Percentiles rank a stretch among this genome's conserved stretches.
These are phyloP conservation scores for Halictus ligatus DNA, from an alignment of 2,888 invertebrate species.

Conservation along the genomic window DNA sequence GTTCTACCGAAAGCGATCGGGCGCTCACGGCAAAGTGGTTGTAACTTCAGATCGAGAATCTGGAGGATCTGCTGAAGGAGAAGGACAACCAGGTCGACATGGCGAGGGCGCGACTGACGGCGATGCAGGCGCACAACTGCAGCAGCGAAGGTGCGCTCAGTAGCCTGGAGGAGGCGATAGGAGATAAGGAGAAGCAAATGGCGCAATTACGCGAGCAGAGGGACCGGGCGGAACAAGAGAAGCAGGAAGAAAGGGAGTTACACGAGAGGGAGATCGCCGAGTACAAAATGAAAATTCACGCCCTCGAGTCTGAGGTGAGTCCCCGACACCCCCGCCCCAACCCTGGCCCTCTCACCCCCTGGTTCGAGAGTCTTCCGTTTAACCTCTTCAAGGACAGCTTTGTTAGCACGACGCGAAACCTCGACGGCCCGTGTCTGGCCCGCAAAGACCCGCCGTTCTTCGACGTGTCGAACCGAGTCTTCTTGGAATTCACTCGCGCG, in stretches of 20 bases:
- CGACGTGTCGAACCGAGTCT: not conserved
- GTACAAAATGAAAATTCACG: constrained; percentile 96
- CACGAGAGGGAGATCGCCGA: constrained; percentile 97
- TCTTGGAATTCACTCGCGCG: not conserved
- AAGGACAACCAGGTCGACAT: constrained; percentile 99
- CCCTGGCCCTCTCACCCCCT: not conserved
- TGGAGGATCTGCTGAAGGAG: constrained; percentile 98
- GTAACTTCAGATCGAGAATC: constrained; percentile 93
- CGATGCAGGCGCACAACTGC: constrained; percentile 97
- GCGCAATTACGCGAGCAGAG: constrained; percentile 96
- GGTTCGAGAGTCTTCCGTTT: not conserved
- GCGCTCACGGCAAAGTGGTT: constrained; percentile 11
- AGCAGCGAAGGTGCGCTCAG: constrained; percentile 96
- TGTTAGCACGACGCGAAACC: not conserved
- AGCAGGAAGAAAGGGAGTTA: constrained; percentile 97
- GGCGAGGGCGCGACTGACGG: constrained; percentile 94
- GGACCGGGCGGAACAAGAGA: constrained; percentile 97
- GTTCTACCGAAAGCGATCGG: not conserved
- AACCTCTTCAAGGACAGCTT: not conserved
- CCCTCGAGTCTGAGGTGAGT: constrained; percentile 92
- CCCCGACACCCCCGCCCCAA: not conserved
- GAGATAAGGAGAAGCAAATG: constrained; percentile 99
- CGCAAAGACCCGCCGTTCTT: not conserved
- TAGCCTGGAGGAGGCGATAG: constrained; percentile 97
- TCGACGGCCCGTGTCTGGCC: not conserved